Base-by-base conservation (phyloP, 37 sponge, comb jelly and placozoan species). In the Chondrilla cf. caribensis region DNA sequence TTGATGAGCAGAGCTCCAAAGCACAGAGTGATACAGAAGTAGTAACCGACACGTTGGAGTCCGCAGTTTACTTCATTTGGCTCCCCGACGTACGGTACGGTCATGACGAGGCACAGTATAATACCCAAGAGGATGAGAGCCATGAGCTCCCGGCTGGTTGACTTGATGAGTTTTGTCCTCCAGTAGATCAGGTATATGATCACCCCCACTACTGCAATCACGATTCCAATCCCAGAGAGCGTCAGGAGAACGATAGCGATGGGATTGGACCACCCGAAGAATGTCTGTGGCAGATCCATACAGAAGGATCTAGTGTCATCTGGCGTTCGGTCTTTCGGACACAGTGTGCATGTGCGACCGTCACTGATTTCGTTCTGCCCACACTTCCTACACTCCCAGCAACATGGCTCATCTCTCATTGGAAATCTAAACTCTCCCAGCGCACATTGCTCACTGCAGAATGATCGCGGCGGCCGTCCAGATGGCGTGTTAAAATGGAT, bases 1-100 rank as follows among this genome's bases (percentile, higher is more conserved):
- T 70, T 70, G 4, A 70, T 7, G 5, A 70, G 40, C 5, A 70
- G 22, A 21, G 72, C 72, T 28, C 72, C 72, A 70, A 70, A 70
- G 40, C 72, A 70, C 5, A 70, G 5, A 9, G 72, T 28, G 21
- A 32, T 33, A 70, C 72, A 70, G 72, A 70, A 3, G 37, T 38
- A 35, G 28, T 28, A 28, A 4, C 72, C 72, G 28, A 21, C 37
- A 5, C 72, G 37, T 70, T 29, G 37, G 18, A 70, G 6, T 22
- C 31, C 72, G 31, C 72, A 70, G 38, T 9, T 37, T 9, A 70
- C 72, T 11, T 35, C 19, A 70, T 38, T 6, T 32, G 72, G 72
- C 39, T 7, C 18, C 21, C 72, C 72, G 5, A 70, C 5, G 72
- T 70, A 31, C 7, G 31, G 3, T 7, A 70, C 19, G 5, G 72